Evolutionary conservation across 2,888 invertebrate genomes (phyloP), one percentile per base, ranked within the genome.

Genomic region (Dorcus hopei): DNA sequence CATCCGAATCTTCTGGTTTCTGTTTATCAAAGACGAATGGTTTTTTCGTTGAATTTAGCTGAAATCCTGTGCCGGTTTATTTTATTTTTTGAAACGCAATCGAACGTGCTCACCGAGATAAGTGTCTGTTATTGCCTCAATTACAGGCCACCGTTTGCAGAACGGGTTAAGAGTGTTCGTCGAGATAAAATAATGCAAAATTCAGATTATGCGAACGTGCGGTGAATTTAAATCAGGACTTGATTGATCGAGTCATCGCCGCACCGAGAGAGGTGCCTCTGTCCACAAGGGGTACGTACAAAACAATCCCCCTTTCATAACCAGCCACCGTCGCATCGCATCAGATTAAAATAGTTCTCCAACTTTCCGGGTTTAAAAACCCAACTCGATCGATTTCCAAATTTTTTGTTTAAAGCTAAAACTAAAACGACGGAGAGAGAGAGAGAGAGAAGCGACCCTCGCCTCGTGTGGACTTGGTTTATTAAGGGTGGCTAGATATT

Each of bases 181-280:
- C 70, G 70, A 74, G 77, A 77, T 77, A 77, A 77, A 77, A 77
- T 77, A 77, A 76, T 77, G 76, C 76, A 75, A 76, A 74, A 76
- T 71, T 73, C 74, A 77, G 78, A 78, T 78, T 78, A 78, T 74
- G 69, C 69, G 74, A 70, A 78, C 78, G 78, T 78, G 78, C 73
- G 72, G 68, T 74, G 77, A 78, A 78, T 78, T 74, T 71, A 74
- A 78, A 78, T 77, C 71, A 65, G 59, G 66, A 70, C 66, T 70
- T 73, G 72, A 73, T 73, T 73, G 74, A 73, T 72, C 71, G 69
- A 63, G 67, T 62, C 64, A 62, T 64, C 63, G 62, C 62, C 62
- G 53, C 61, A 59, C 65, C 59, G 61, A 62, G 62, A 61, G 26
- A 33, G 61, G 60, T 62, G 64, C 58, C 64, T 59, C 59, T 55